These are phyloP conservation scores for Henricia sp. DNA, from an alignment of 53 echinoderm and acorn worm species.

Conservation along the genomic window DNA sequence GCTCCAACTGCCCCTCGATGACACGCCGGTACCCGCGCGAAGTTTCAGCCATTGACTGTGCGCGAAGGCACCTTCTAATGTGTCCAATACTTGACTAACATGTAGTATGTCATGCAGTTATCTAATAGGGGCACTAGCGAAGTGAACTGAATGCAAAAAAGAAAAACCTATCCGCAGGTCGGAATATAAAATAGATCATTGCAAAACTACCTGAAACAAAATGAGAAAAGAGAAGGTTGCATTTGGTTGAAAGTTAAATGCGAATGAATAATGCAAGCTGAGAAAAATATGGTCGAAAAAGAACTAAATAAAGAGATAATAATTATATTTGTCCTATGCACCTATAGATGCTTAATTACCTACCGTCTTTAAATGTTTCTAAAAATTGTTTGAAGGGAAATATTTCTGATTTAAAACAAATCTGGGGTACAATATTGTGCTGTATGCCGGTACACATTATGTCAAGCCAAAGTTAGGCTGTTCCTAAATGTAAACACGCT, in stretches of 20 bases:
- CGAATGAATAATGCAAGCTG: neutral
- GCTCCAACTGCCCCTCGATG: neutral
- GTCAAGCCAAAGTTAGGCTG: neutral
- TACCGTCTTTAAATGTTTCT: neutral
- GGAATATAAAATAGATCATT: slow-evolving; percentile 47
- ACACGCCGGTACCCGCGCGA: neutral
- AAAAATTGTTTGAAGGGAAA: neutral
- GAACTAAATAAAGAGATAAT: neutral
- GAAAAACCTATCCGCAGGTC: slow-evolving; percentile 46
- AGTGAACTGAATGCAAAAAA: slow-evolving; percentile 45
- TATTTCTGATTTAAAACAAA: neutral
- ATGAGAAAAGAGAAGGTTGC: neutral
- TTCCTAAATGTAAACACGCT: neutral
- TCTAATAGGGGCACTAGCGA: neutral
- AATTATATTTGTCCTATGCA: slow-evolving; percentile 48
- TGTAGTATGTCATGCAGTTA: neutral
- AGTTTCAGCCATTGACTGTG: neutral
- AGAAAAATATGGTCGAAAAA: neutral
- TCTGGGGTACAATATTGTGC: neutral
- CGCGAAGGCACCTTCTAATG: neutral
- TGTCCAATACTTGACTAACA: neutral
- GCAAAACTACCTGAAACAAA: slow-evolving; percentile 5
- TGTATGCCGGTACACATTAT: neutral
- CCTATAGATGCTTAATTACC: slow-evolving; percentile 13
- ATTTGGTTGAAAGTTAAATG: neutral